These are phyloP conservation scores for Melanostoma scalare DNA, from an alignment of 2,888 invertebrate species.

Conservation along the genomic window DNA sequence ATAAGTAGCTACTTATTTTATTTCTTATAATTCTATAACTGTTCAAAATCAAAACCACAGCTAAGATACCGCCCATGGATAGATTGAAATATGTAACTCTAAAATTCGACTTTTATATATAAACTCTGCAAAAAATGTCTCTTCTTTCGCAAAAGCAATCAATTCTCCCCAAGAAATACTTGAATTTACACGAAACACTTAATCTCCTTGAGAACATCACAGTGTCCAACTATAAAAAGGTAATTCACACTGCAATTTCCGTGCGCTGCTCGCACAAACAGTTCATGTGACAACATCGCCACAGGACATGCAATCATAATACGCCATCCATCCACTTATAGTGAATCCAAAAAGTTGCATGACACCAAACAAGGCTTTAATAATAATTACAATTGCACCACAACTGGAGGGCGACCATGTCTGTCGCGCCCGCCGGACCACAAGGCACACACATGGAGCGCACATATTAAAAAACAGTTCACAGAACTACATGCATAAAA, in stretches of 20 bases:
- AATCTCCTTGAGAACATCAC: conserved; percentile 18
- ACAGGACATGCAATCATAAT: conserved; percentile 65
- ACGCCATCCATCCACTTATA: conserved; percentile 28
- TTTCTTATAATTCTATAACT: too few relatives aligned
- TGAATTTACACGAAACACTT: conserved; percentile 1
- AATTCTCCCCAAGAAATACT: neutral
- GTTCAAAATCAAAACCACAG: too few relatives aligned
- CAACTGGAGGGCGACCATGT: conserved; percentile 10
- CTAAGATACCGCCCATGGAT: too few relatives aligned
- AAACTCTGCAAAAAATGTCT: too few relatives aligned
- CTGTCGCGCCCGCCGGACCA: conserved; percentile 19
- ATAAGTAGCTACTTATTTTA: too few relatives aligned
- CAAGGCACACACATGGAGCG: conserved; percentile 43
- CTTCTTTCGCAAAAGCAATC: neutral
- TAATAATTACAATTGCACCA: conserved; percentile 67
- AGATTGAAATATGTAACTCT: too few relatives aligned
- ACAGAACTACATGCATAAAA: conserved; percentile 25
- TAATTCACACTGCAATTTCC: conserved; percentile 50
- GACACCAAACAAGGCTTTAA: conserved; percentile 65
- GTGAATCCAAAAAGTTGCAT: conserved; percentile 53
- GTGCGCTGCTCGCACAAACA: conserved; percentile 10
- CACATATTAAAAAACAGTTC: conserved; percentile 31
- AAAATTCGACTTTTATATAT: too few relatives aligned
- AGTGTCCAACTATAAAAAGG: neutral
- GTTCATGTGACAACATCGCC: conserved; percentile 67